Base-by-base conservation (phyloP, 37 sponge, comb jelly and placozoan species). In the Ianthella basta region DNA sequence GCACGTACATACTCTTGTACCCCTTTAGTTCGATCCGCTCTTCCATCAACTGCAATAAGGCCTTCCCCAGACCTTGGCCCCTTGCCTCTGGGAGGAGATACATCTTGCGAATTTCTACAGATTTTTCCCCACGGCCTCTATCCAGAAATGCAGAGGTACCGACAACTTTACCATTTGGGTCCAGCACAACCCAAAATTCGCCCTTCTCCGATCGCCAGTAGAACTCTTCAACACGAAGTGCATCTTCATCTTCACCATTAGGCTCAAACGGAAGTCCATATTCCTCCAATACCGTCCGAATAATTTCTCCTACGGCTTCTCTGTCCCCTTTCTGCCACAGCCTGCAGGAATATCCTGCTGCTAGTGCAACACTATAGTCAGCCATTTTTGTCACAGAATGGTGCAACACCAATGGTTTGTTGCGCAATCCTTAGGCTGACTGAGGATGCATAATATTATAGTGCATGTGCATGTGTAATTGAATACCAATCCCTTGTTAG, bases 91-190 rank as follows among this genome's bases (percentile, higher is more conserved):
- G 87, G 0, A 83, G 69, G 0, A 91, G 81, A 64, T 83, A 91
- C 87, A 91, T 91, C 27, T 91, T 91, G 24, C 87, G 55, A 61
- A 91, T 83, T 57, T 91, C 91, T 3, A 83, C 91, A 37, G 55
- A 29, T 27, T 53, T 78, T 3, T 3, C 34, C 19, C 34, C 25
- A 15, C 69, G 36, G 44, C 40, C 19, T 6, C 54, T 53, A 53
- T 91, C 60, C 23, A 87, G 83, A 56, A 85, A 91, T 0, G 59
- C 91, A 15, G 63, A 82, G 53, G 87, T 68, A 16, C 91, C 91
- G 12, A 91, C 84, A 20, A 91, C 24, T 29, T 32, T 63, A 16
- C 74, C 79, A 10, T 27, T 3, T 1, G 15, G 40, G 33, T 83
- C 80, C 53, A 80, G 32, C 29, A 83, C 87, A 12, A 91, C 91